These are phyloP conservation scores for Haliclona indistincta DNA, from an alignment of 37 sponge, comb jelly and placozoan species.

Conservation along the genomic window DNA sequence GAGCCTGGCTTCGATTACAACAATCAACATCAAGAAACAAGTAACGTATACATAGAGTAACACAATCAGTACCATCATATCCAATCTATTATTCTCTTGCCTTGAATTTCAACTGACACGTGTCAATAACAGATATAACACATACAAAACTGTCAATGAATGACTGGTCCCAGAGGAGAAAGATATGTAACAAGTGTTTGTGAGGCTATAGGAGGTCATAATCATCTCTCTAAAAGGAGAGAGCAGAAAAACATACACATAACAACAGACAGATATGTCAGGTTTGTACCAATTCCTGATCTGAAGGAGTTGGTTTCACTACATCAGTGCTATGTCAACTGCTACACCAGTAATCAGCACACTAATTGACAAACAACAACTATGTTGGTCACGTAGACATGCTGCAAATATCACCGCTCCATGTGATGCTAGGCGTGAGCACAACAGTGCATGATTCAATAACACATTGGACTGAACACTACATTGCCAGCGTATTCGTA, in stretches of 20 bases:
- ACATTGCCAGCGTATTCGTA: too few species aligned
- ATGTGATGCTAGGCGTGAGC: too few species aligned
- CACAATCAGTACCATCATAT: not conserved
- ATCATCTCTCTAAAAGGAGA: constrained; percentile 73
- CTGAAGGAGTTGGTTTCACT: too few species aligned
- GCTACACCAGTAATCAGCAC: too few species aligned
- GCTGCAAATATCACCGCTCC: too few species aligned
- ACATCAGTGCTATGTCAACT: too few species aligned
- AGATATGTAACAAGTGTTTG: not conserved
- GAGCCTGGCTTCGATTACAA: constrained; percentile 31
- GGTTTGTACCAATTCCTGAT: not conserved
- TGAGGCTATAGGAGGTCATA: constrained; percentile 59
- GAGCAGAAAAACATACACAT: not conserved
- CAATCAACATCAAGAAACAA: too few species aligned
- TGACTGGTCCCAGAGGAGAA: not conserved
- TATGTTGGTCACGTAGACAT: too few species aligned
- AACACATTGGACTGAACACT: too few species aligned
- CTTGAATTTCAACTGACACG: not conserved
- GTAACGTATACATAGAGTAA: too few species aligned
- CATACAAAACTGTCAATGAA: not conserved
- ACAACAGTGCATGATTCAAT: too few species aligned
- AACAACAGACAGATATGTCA: not conserved
- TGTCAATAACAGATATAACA: not conserved
- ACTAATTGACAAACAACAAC: too few species aligned
- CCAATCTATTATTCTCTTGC: not conserved